A percentile compares a stretch with the other conserved stretches of the same genome.
Evolutionary conservation across 2,113 vertebrate species (phyloP).

Genomic region (Phocoena sinus): DNA sequence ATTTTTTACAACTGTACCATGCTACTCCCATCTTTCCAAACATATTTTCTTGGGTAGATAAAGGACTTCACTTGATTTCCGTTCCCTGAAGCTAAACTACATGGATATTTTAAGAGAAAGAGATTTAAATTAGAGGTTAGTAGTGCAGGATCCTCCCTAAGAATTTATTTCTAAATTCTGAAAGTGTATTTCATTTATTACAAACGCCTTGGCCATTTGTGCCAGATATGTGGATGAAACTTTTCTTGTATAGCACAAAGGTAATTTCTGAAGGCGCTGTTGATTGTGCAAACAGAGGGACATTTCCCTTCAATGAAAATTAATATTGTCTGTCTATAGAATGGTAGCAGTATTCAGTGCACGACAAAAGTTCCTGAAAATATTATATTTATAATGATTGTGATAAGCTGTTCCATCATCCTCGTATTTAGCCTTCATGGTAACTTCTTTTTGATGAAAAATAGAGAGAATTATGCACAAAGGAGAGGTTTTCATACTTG

Average conservation of each 20-base stretch:
- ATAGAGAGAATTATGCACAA: conserved; percentile 75
- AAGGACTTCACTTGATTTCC: conserved; percentile 20
- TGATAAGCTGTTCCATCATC: conserved; percentile 74
- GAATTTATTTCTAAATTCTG: conserved; percentile 63
- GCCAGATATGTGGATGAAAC: conserved; percentile 48
- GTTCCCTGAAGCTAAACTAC: conserved; percentile 53
- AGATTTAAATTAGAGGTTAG: conserved; percentile 64
- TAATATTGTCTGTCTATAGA: conserved; percentile 75
- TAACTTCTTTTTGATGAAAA: conserved; percentile 77
- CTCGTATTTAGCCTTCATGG: conserved; percentile 69
- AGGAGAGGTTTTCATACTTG: conserved; percentile 66
- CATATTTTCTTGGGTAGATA: conserved; percentile 56
- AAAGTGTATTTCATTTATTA: conserved; percentile 62
- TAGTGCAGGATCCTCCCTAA: conserved; percentile 45
- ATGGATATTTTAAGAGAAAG: conserved; percentile 57
- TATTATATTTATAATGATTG: conserved; percentile 75
- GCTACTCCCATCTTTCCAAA: conserved; percentile 37
- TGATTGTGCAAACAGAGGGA: conserved; percentile 75
- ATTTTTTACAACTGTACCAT: neutral
- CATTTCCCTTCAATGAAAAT: conserved; percentile 73
- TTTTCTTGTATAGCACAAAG: conserved; percentile 62
- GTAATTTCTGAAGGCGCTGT: conserved; percentile 77
- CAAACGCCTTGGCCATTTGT: conserved; percentile 55
- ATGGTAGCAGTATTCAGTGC: conserved; percentile 48
- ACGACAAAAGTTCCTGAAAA: conserved; percentile 65